Base-by-base conservation (phyloP, 2,113 vertebrate genomes). In the Scartelaos histophorus region DNA sequence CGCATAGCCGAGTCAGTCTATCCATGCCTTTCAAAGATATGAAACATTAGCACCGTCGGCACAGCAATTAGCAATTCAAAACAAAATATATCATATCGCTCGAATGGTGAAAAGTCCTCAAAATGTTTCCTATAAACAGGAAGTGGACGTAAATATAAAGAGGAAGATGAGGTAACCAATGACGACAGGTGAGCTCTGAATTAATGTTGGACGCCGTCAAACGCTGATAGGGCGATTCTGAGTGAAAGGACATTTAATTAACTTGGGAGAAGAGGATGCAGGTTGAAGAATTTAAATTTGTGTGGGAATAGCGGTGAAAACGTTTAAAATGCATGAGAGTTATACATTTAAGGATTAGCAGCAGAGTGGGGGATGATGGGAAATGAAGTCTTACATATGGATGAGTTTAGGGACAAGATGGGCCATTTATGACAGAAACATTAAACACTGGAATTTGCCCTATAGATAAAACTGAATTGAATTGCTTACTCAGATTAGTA, bases 131-230 rank as follows among this genome's bases (percentile, higher is more conserved):
- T 38, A 38, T 38, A 38, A 38, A 38, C 35, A 38, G 35, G 35
- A 38, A 38, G 35, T 38, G 5, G 35, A 38, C 2, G 7, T 9
- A 38, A 6, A 38, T 38, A 6, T 7, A 38, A 38, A 51, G 53
- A 78, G 56, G 57, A 68, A 67, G 75, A 78, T 73, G 64, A 73
- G 5, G 45, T 68, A 71, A 82, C 70, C 21, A 75, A 62, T 79
- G 71, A 2, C 54, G 85, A 83, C 84, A 72, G 70, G 82, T 79
- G 34, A 67, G 22, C 19, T 22, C 67, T 81, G 69, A 82, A 79
- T 74, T 77, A 71, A 85, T 79, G 70, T 67, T 73, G 1, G 80
- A 68, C 72, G 46, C 60, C 58, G 67, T 78, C 35, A 61, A 71
- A 71, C 75, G 64, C 45, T 64, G 69, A 75, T 46, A 2, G 0